Evolutionary conservation across 2,113 vertebrate species (phyloP).

Genomic region (Actenoides hombroni): DNA sequence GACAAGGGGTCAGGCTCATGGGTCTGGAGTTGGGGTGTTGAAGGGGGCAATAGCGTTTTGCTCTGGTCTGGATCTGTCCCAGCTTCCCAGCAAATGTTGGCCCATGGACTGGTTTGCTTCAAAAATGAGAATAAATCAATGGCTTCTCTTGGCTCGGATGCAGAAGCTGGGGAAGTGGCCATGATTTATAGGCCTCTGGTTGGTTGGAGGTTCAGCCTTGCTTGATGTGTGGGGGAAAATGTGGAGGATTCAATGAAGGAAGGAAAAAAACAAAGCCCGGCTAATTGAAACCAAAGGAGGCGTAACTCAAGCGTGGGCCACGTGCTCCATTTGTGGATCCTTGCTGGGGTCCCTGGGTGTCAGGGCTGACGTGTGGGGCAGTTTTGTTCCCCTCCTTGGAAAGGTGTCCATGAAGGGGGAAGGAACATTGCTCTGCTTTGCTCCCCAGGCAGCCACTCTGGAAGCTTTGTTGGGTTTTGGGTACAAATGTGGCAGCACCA

Average conservation of each 20-base stretch:
- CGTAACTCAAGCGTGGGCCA: fast-evolving
- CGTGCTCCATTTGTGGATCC: not conserved
- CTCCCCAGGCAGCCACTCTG: not conserved
- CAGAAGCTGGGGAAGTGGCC: not conserved
- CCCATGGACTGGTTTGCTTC: not conserved
- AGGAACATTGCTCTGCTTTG: not conserved
- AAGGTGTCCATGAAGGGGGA: not conserved
- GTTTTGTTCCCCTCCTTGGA: not conserved
- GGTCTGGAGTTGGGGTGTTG: not conserved
- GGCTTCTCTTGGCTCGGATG: not conserved
- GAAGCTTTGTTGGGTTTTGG: fast-evolving
- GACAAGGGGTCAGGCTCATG: not conserved
- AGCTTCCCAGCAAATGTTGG: not conserved
- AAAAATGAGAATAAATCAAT: not conserved
- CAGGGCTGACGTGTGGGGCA: not conserved
- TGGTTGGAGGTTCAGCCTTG: not conserved
- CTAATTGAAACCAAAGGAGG: not conserved
- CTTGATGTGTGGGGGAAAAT: not conserved
- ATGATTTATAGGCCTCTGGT: not conserved
- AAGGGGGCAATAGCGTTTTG: not conserved
- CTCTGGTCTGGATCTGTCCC: not conserved
- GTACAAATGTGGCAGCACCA: not conserved
- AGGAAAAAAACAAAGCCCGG: not conserved
- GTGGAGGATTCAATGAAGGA: not conserved
- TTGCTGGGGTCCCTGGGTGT: not conserved